Base-by-base conservation (phyloP, 2,888 invertebrate species). In the Eilema sororculum region DNA sequence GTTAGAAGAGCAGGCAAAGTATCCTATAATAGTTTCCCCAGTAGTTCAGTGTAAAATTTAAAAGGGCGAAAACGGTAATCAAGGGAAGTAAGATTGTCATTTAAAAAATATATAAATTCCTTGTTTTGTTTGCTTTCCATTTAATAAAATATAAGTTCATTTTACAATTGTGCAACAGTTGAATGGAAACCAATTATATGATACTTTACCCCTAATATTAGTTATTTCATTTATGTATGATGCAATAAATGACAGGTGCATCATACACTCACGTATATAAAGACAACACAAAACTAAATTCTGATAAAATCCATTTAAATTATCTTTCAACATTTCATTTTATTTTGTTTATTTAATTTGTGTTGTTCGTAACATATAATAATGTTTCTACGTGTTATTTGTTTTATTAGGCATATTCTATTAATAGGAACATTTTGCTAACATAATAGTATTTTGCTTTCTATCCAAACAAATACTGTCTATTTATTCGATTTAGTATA, bases 401-500 rank as follows among this genome's bases (percentile, higher is more conserved):
- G 24, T 60, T 60, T 28, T 25, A 16, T 20, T 60, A 28, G 20
- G 16, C 25, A 20, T 60, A 60, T 28, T 60, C 8, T 25, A 58
- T 58, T 28, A 25, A 16, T 60, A 52, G 46, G n/a, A 64, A 52
- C 28, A 10, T 28, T 25, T 60, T 25, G 9, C 28, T 64, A 46
- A n/a, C 30, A 59, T 28, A 59, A 60, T 60, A 60, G 30, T 60
- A 60, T 30, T 0, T 60, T 60, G 60, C n/a, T 30, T n/a, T 28
- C 25, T 20, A 28, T 22, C 67, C 30, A 66, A 69, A 71, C 67
- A 77, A 79, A 73, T 75, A 60, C 66, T 52, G 57, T 65, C 41
- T 63, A 52, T 65, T 69, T 77, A 72, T 80, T 74, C 60, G 65
- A 80, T 78, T 73, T 67, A 72, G 58, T 73, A 67, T 66, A 78